Conservation (phyloP, 2,888 invertebrate species). For the Pasiphila rectangulata region DNA sequence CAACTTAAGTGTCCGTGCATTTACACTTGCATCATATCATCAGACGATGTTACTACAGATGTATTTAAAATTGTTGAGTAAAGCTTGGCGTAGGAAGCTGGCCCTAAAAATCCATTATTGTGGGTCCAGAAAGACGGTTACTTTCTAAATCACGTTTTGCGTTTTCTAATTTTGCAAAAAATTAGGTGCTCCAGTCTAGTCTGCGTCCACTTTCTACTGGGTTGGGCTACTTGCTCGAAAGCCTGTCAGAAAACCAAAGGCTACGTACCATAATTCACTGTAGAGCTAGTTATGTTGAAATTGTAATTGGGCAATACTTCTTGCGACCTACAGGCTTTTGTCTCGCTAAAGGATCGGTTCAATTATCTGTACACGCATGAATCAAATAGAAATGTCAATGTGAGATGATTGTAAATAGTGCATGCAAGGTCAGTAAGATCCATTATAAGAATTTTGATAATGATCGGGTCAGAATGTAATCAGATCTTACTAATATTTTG, state of each 20-base stretch:
- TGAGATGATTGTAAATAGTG: conserved; percentile 32
- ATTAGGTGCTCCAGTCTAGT: conserved; percentile 47
- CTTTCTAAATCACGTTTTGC: conserved; percentile 48
- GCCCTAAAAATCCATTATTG: not conserved
- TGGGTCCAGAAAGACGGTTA: conserved; percentile 26
- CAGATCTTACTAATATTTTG: not conserved
- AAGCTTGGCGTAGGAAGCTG: too few relatives aligned
- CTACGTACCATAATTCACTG: conserved; percentile 15
- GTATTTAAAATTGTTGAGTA: not conserved
- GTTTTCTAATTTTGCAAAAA: conserved; percentile 53
- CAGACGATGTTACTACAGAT: conserved; percentile 11
- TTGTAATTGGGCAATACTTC: conserved; percentile 56
- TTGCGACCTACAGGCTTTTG: conserved; percentile 65
- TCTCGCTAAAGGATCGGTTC: conserved; percentile 59
- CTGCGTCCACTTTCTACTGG: conserved; percentile 46
- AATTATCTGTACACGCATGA: conserved; percentile 52
- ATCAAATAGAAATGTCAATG: conserved; percentile 47
- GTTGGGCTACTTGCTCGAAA: conserved; percentile 1
- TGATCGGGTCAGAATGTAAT: conserved; percentile 20
- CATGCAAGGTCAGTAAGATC: conserved; percentile 26
- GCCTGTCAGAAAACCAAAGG: conserved; percentile 3
- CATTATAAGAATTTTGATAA: conserved; percentile 15
- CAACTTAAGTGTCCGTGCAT: conserved; percentile 25
- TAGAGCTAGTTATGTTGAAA: conserved; percentile 50
- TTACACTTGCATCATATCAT: conserved; percentile 30